Conservation (phyloP, 30 jellyfish, hydroid and myxozoan genomes). For the Cassiopea andromeda region DNA sequence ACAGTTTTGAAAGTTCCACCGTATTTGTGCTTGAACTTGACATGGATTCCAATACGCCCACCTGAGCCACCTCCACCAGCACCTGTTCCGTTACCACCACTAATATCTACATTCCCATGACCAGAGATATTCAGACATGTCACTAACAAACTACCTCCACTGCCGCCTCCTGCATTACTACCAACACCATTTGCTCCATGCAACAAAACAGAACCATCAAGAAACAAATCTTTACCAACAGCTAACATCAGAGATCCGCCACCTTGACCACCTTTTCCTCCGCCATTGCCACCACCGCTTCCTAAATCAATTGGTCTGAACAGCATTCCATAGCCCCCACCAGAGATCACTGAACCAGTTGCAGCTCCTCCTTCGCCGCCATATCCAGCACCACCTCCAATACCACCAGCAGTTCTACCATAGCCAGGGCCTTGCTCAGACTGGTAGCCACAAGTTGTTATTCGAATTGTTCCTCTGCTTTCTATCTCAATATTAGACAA, state of each 20-base stretch:
- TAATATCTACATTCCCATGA: slow-evolving; percentile 57
- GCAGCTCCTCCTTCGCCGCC: slow-evolving; percentile 76
- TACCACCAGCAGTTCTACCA: slow-evolving; percentile 24
- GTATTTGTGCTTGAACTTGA: slow-evolving; percentile 40
- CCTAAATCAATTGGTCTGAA: slow-evolving; percentile 60
- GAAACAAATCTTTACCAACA: slow-evolving; percentile 40
- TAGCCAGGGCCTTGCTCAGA: slow-evolving; percentile 63
- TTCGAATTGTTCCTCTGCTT: slow-evolving; percentile 40
- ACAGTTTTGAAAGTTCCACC: slow-evolving; percentile 68
- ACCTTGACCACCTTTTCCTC: slow-evolving; percentile 62
- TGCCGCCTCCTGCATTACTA: slow-evolving; percentile 65
- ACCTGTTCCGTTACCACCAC: slow-evolving; percentile 69
- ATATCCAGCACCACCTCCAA: slow-evolving; percentile 69
- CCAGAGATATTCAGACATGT: slow-evolving; percentile 62
- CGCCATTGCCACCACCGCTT: slow-evolving; percentile 67
- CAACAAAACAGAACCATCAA: slow-evolving; percentile 61
- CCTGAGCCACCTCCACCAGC: slow-evolving; percentile 76
- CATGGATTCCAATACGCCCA: slow-evolving; percentile 68
- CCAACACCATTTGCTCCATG: slow-evolving; percentile 51
- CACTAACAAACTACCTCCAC: slow-evolving; percentile 69
- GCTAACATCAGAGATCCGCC: slow-evolving; percentile 55
- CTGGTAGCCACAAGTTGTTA: slow-evolving; percentile 29
- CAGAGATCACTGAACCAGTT: slow-evolving; percentile 24
- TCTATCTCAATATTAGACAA: slow-evolving; percentile 53
- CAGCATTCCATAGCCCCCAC: slow-evolving; percentile 48